Percentiles rank a stretch among this genome's conserved stretches.
Evolutionary conservation across 2,797 vertebrate species (phyloP).

Genomic region (Chelmon rostratus): DNA sequence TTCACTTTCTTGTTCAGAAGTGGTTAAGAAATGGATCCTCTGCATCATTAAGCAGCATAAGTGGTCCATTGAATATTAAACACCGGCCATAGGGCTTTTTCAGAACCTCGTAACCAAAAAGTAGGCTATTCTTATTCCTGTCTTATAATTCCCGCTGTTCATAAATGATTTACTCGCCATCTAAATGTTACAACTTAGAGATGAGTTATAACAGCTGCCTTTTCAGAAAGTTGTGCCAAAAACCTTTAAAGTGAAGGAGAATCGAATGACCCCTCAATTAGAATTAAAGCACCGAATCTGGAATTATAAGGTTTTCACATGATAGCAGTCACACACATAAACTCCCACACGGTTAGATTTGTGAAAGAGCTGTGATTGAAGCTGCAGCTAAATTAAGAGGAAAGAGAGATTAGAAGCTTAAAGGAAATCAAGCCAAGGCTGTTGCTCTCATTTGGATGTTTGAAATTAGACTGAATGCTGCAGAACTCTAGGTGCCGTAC

Average conservation of each 20-base stretch:
- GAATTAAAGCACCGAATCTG: slow-evolving; percentile 43
- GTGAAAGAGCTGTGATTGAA: slow-evolving; percentile 77
- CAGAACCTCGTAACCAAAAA: background rate
- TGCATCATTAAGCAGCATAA: background rate
- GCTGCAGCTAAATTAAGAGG: slow-evolving; percentile 76
- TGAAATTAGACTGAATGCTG: slow-evolving; percentile 75
- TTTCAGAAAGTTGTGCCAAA: slow-evolving; percentile 19
- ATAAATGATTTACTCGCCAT: slow-evolving; percentile 1
- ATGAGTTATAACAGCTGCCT: background rate
- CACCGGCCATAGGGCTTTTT: background rate
- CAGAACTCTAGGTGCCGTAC: slow-evolving; percentile 70
- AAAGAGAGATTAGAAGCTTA: slow-evolving; percentile 80
- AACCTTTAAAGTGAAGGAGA: slow-evolving; percentile 2
- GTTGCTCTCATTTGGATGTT: slow-evolving; percentile 78
- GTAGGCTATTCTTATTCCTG: background rate
- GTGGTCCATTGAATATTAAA: background rate
- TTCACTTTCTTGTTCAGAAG: background rate
- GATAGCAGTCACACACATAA: slow-evolving; percentile 63
- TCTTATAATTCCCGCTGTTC: background rate
- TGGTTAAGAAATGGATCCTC: background rate
- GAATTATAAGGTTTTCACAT: slow-evolving; percentile 68
- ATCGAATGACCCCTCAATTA: slow-evolving; percentile 28
- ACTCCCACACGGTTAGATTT: slow-evolving; percentile 70
- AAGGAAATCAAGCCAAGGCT: slow-evolving; percentile 78
- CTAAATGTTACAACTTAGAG: slow-evolving; percentile 11